Evolutionary conservation across 2,888 invertebrate species (phyloP).

Genomic region (Osmoderma eremita): DNA sequence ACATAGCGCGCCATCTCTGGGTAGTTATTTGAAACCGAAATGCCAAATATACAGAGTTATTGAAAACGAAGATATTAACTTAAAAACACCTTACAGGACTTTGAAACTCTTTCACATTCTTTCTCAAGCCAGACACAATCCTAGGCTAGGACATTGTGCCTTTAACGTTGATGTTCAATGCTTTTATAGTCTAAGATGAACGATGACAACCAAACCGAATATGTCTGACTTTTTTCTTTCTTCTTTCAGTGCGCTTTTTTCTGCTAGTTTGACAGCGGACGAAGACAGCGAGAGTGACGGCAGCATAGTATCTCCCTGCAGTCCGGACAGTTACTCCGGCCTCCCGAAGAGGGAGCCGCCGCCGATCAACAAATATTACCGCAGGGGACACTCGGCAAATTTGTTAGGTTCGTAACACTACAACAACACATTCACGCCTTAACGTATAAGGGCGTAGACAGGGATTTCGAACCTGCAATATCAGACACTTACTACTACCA

Average conservation of each 20-base stretch:
- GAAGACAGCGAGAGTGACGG: constrained; percentile 66
- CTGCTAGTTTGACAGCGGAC: constrained; percentile 63
- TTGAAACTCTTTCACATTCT: too few relatives aligned
- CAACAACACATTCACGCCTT: constrained; percentile 49
- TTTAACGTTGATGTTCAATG: too few relatives aligned
- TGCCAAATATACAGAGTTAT: too few relatives aligned
- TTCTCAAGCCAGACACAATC: too few relatives aligned
- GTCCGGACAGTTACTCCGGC: constrained; percentile 58
- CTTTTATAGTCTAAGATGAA: background rate
- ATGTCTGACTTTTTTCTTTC: background rate
- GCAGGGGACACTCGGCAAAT: constrained; percentile 60
- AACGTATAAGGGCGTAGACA: constrained; percentile 42
- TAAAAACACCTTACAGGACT: too few relatives aligned
- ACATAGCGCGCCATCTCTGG: too few relatives aligned
- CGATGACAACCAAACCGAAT: background rate
- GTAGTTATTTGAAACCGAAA: too few relatives aligned
- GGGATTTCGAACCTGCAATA: constrained; percentile 42
- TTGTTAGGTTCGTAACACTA: constrained; percentile 61
- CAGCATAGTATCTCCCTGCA: constrained; percentile 64
- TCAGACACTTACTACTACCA: background rate
- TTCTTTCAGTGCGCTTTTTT: constrained; percentile 76
- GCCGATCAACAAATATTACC: constrained; percentile 55
- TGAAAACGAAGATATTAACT: too few relatives aligned
- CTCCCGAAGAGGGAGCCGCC: constrained; percentile 54
- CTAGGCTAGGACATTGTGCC: too few relatives aligned